phyloP scores from a whole-genome alignment of 2,113 vertebrate genomes.

The Cyanistes caeruleus region DNA sequence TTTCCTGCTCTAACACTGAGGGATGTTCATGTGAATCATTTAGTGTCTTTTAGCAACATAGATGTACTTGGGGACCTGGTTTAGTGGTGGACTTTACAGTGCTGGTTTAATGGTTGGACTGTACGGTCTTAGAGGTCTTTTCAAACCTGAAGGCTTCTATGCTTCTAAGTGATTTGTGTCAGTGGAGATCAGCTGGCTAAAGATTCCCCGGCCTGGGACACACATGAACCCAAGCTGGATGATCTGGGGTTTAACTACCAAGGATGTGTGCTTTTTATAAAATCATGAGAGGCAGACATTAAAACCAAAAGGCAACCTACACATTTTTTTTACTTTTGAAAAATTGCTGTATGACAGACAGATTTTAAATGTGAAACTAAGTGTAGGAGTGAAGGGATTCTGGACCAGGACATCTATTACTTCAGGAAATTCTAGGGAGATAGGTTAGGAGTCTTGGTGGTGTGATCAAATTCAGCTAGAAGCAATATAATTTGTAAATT shows the following conservation, averaged over 20 bases:
- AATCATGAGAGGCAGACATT: background rate
- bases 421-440: background rate
- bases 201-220: background rate
- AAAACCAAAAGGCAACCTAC: background rate
- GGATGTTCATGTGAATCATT: too few species aligned
- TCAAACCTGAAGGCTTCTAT: background rate
- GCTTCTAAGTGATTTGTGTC: background rate
- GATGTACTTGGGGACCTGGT: background rate
- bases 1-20: too few species aligned
- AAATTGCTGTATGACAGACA: background rate
- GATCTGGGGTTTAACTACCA: background rate
- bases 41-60: too few species aligned
- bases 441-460: background rate
- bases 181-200: background rate
- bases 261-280: background rate
- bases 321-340: background rate
- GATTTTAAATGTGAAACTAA: background rate
- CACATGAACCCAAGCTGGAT: background rate
- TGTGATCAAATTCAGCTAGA: background rate
- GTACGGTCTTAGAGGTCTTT: background rate
- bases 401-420: background rate
- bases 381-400: background rate
- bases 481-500: background rate
- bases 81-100: background rate
- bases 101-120: background rate